These are phyloP conservation scores for Lochmaea capreae DNA, from an alignment of 2,888 invertebrate genomes.

Conservation along the genomic window DNA sequence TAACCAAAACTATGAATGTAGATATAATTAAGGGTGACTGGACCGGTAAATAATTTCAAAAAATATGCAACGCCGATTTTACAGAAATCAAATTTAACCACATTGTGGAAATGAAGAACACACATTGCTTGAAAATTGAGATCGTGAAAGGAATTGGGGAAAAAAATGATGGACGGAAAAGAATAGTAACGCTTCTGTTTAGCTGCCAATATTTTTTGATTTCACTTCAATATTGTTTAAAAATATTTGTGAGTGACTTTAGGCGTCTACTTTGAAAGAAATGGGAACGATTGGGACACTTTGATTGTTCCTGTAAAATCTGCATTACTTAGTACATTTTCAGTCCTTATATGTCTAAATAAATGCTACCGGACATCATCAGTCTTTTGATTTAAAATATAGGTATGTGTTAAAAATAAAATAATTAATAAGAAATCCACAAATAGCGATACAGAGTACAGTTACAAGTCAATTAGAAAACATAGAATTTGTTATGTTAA, in stretches of 20 bases:
- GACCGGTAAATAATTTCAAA: conserved; percentile 5
- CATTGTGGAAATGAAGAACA: not conserved
- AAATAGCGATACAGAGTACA: not conserved
- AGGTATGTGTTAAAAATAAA: not conserved
- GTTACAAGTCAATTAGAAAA: not conserved
- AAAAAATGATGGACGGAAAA: too few species aligned
- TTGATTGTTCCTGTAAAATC: not conserved
- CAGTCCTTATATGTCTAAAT: conserved; percentile 9
- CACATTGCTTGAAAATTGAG: too few species aligned
- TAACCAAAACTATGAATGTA: not conserved
- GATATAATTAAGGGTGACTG: not conserved
- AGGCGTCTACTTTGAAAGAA: too few species aligned
- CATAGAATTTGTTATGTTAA: not conserved
- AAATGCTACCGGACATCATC: conserved; percentile 8
- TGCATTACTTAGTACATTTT: not conserved
- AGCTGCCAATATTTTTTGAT: too few species aligned
- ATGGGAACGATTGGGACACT: too few species aligned
- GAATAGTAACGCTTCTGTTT: too few species aligned
- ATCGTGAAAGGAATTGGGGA: too few species aligned
- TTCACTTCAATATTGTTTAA: too few species aligned
- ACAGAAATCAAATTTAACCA: not conserved
- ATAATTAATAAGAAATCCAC: not conserved
- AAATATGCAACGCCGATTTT: not conserved
- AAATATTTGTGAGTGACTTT: too few species aligned
- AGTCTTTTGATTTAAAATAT: conserved; percentile 14